Evolutionary conservation across 2,888 invertebrate species (phyloP), one percentile per base, ranked within the genome.

Genomic region (Xestia xanthographa): DNA sequence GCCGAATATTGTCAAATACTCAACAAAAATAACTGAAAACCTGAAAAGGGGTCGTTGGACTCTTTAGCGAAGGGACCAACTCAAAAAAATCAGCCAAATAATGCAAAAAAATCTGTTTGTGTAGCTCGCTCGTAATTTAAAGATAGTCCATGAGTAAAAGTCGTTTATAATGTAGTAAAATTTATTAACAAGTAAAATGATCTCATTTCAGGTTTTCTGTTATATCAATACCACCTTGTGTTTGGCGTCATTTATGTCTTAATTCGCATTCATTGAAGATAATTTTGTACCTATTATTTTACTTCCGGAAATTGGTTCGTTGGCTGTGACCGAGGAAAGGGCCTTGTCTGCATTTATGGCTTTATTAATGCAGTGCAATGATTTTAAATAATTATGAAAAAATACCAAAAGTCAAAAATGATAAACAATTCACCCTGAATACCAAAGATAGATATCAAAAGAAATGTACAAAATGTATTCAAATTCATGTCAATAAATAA

Each of bases 261-360:
- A 73, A 73, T 75, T 74, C 26, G 11, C 5, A 60, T 69, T 43
- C 29, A 60, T 20, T 11, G n/a, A 6, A 11, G 17, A 45, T 5
- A 48, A 43, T 72, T 43, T 63, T 41, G n/a, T 34, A 34, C 5
- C 34, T 38, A 38, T 62, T 22, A 9, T 43, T 56, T 53, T 26
- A 65, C 29, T 38, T 41, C 58, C n/a, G 65, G 20, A 58, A 63
- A 50, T 62, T 29, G 14, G 43, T 75, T 38, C 34, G 29, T 50
- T 26, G 29, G 43, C 66, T 66, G 11, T 76, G 48, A 66, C 45
- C 41, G n/a, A 41, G 9, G 65, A 58, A 29, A 53, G 14, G 22
- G 17, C 41, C 41, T 71, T 48, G 62, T 26, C 5, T 53, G 43
- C 43, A 53, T 53, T 43, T 45, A 50, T n/a, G 38, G 22, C 17